Conservation (phyloP, 2,888 invertebrate genomes). For the Raillietiella orientalis region DNA sequence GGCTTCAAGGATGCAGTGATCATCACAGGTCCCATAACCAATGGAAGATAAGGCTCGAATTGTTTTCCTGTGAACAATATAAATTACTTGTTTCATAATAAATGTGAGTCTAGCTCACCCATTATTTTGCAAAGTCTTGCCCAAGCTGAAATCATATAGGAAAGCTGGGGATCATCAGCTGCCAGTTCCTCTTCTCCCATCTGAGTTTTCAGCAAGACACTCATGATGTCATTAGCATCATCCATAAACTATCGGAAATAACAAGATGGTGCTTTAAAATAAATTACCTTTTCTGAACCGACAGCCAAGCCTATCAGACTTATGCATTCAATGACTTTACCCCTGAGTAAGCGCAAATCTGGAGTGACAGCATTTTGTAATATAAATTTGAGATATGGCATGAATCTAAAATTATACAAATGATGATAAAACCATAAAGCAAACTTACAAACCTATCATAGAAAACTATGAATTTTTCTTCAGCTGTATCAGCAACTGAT, state of each 20-base stretch:
- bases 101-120: slow-evolving; percentile 13
- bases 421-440: not conserved
- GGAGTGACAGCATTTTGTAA: slow-evolving; percentile 67
- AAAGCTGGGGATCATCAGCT: slow-evolving; percentile 86
- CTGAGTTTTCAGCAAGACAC: slow-evolving; percentile 63
- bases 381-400: slow-evolving; percentile 83
- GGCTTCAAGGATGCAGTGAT: slow-evolving; percentile 72
- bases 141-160: slow-evolving; percentile 96
- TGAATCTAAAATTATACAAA: slow-evolving; percentile 19
- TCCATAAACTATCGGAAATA: slow-evolving; percentile 25
- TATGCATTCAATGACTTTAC: slow-evolving; percentile 96
- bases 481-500: slow-evolving; percentile 89
- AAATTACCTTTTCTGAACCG: slow-evolving; percentile 13
- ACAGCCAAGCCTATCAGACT: slow-evolving; percentile 54
- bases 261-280: slow-evolving; percentile 4
- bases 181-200: slow-evolving; percentile 34
- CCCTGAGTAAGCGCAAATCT: slow-evolving; percentile 62
- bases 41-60: slow-evolving; percentile 63
- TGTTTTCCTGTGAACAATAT: slow-evolving; percentile 16
- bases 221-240: slow-evolving; percentile 88
- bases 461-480: slow-evolving; percentile 74
- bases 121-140: slow-evolving; percentile 90
- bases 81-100: too few species aligned
- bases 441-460: slow-evolving; percentile 32
- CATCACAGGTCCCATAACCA: slow-evolving; percentile 85